These are phyloP conservation scores for Conus canariensis DNA, from an alignment of 2,888 invertebrate species.

Conservation along the genomic window DNA sequence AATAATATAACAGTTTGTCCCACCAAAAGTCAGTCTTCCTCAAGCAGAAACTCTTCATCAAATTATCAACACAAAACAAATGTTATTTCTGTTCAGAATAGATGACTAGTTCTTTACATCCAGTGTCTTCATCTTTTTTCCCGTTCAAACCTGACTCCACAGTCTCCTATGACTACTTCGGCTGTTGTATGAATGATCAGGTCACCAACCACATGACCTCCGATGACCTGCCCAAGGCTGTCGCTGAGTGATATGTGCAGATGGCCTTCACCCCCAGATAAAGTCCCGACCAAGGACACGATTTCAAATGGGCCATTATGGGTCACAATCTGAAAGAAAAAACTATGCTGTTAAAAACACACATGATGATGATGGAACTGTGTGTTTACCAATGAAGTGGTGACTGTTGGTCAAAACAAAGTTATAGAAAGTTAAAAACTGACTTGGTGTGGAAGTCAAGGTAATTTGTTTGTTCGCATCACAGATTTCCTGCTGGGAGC, in stretches of 20 bases:
- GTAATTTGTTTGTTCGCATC: no score
- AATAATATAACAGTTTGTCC: no score
- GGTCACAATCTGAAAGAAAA: slow-evolving; percentile 63
- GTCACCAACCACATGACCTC: slow-evolving; percentile 78
- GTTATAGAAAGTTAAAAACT: no score
- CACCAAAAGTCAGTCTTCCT: background rate
- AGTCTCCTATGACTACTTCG: slow-evolving; percentile 76
- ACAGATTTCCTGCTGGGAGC: no score
- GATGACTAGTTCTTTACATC: slow-evolving; percentile 69
- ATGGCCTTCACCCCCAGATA: slow-evolving; percentile 76
- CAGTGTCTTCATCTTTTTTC: slow-evolving; percentile 61
- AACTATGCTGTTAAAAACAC: no score
- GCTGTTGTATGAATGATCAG: slow-evolving; percentile 79
- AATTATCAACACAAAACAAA: background rate
- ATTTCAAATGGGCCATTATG: slow-evolving; percentile 77
- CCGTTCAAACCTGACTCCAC: slow-evolving; percentile 63
- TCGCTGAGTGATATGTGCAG: slow-evolving; percentile 78
- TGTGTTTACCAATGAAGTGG: background rate
- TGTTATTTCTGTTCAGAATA: background rate
- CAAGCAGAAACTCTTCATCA: background rate
- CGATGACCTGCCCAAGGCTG: slow-evolving; percentile 74
- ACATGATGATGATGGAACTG: no score
- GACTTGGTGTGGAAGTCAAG: no score
- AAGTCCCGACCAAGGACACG: slow-evolving; percentile 78
- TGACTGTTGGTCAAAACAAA: background rate